Evolutionary conservation across 2,888 invertebrate genomes (phyloP), one percentile per base, ranked within the genome.

Genomic region (Urechis unicinctus): DNA sequence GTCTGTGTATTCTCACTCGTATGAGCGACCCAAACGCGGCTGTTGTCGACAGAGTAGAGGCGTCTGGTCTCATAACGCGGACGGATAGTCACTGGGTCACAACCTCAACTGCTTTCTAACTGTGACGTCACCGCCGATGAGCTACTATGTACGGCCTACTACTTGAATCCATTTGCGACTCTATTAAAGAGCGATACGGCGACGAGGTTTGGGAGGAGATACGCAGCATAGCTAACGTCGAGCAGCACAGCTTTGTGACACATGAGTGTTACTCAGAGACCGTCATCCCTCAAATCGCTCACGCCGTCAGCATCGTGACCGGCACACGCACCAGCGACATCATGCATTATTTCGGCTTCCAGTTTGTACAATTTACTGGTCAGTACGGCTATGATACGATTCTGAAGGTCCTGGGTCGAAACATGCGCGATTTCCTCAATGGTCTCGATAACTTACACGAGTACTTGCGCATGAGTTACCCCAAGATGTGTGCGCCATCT

Each of bases 91-190:
- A n/a, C n/a, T n/a, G n/a, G n/a, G n/a, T n/a, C n/a, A n/a, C n/a
- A n/a, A n/a, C n/a, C n/a, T n/a, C n/a, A n/a, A n/a, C n/a, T n/a
- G n/a, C n/a, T n/a, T n/a, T n/a, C n/a, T n/a, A n/a, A n/a, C n/a
- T n/a, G n/a, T n/a, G n/a, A n/a, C n/a, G n/a, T n/a, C n/a, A n/a
- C n/a, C n/a, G n/a, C n/a, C n/a, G n/a, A n/a, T n/a, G n/a, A n/a
- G n/a, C n/a, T n/a, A n/a, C n/a, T n/a, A 94, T 95, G 94, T 95
- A 95, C 82, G 94, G 94, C 46, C 82, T 95, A 63, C 85, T 95
- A 47, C 80, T 94, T 71, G 93, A 94, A 79, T 92, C 92, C 76
- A 84, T 95, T 82, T 88, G 91, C 67, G 91, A 91, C 79, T 93
- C 86, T 81, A 89, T 95, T 73, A 88, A 89, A 60, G 85, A 88